Evolutionary conservation across 2,797 vertebrate species (phyloP), one percentile per base, ranked within the genome.

Genomic region (Gadopsis marmoratus): DNA sequence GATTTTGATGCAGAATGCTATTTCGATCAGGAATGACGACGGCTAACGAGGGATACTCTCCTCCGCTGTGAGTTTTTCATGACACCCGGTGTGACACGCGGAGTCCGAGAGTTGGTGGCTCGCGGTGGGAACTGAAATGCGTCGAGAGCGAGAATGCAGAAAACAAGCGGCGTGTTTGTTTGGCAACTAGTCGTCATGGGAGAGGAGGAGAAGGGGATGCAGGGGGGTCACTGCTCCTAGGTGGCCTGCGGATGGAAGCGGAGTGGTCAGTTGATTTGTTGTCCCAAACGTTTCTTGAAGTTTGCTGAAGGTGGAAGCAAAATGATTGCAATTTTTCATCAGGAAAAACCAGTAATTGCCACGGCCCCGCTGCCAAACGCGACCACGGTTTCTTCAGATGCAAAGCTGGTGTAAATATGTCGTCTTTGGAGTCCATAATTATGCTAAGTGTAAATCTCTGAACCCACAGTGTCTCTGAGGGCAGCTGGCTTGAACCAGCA

Each of bases 231-330:
- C 55, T 67, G 70, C 92, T 93, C 85, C 92, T 83, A 94, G 95
- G 95, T 95, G 95, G 95, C 84, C 95, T 91, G 91, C 1, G 86
- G 91, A 91, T 95, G 90, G 93, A 94, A 94, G 90, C 74, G 10
- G 70, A 86, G 90, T 21, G 92, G 92, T 93, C 88, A 91, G 91
- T 87, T 84, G 90, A 94, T 94, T 93, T 95, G 91, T 94, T 92
- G 90, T 93, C 88, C 71, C 78, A 86, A 85, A 91, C 83, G 90
- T 90, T 89, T 88, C 88, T 83, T 75, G 59, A 87, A 92, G 90
- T 94, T 94, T 92, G 82, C 89, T 66, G 83, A 92, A 92, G 93
- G 93, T 91, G 90, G 90, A 91, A 84, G 89, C 79, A 61, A 88
- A 90, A 80, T 83, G 60, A 86, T 89, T 87, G 83, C 82, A 89